Base-by-base conservation (phyloP, 2,797 vertebrate species). In the Micromesistius poutassou region DNA sequence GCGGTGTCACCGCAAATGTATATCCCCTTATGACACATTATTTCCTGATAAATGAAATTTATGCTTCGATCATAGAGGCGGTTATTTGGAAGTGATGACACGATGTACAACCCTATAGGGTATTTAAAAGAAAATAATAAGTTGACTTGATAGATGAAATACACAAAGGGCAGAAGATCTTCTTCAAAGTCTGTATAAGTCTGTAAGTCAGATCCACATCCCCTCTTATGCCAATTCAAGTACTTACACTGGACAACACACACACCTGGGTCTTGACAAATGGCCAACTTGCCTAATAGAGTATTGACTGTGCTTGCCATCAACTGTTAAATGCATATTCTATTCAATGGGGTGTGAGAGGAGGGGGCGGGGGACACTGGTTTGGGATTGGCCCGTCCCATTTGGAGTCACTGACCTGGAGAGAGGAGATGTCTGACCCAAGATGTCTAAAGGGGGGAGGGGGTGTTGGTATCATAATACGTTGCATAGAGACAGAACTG, bases 361-460 rank as follows among this genome's bases (percentile, higher is more conserved):
- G 40, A 3, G 2, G 40, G 14, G 40, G 40, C 10, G 2, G 14
- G 40, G 40, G 2, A 42, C 14, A 2, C 36, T 38, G 36, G 36
- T 38, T 9, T 36, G 22, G 62, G 30, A 40, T 22, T 70, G 70
- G 5, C 12, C 82, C 75, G 82, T 70, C 74, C 84, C 80, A 90
- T 91, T 91, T 84, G 74, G 84, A 93, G 82, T 79, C 88, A 87
- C 22, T 92, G 92, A 93, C 91, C 89, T 89, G 88, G 78, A 93
- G 68, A 77, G 80, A 81, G 72, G 68, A 81, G 68, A 8, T 55
- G 0, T 68, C 83, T 88, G 87, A 90, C 91, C 90, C 4, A 73
- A 85, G 84, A 85, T 85, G 76, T 42, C 40, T 42, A 74, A 78
- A 81, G 79, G 72, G 78, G 81, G 80, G 40, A 13, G 1, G 40